Evolutionary conservation across 2,888 invertebrate species (phyloP), one percentile per base, ranked within the genome.

Genomic region (Odontocolon sp.): DNA sequence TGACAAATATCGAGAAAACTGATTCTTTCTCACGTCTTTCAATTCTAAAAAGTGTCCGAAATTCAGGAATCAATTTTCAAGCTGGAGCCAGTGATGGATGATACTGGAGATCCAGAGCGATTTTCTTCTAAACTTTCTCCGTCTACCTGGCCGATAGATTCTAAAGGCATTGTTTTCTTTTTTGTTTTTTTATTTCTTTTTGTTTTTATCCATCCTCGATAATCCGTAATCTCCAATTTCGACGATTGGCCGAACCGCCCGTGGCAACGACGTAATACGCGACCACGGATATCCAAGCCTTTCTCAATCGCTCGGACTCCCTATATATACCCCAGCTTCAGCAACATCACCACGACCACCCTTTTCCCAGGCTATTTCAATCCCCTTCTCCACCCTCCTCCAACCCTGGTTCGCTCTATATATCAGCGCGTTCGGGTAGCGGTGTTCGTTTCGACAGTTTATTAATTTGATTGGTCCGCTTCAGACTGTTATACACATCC

Each of bases 141-240:
- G n/a, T n/a, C n/a, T n/a, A n/a, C n/a, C n/a, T n/a, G n/a, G n/a
- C n/a, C n/a, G n/a, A n/a, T n/a, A n/a, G n/a, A n/a, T n/a, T n/a
- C n/a, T n/a, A n/a, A n/a, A n/a, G n/a, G n/a, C n/a, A n/a, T n/a
- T n/a, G n/a, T n/a, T n/a, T n/a, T n/a, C 14, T n/a, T n/a, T n/a
- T n/a, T 1, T 11, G 14, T 8, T 45, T 23, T 31, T 66, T 47
- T n/a, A 33, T 31, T 67, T 28, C 38, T 50, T 50, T 16, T 40
- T 50, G n/a, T 45, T 38, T 16, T 31, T 59, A 42, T 40, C 54
- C 63, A 14, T 42, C 16, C 28, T 38, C 79, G 78, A 85, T 88
- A 88, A 86, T 87, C 86, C 86, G 84, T 86, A 89, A 88, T 88
- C 87, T 86, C 85, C 89, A 90, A 89, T 90, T 89, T 88, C 83